Evolutionary conservation across 2,113 vertebrate species (phyloP), one percentile per base, ranked within the genome.

Genomic region (Oreochromis niloticus): DNA sequence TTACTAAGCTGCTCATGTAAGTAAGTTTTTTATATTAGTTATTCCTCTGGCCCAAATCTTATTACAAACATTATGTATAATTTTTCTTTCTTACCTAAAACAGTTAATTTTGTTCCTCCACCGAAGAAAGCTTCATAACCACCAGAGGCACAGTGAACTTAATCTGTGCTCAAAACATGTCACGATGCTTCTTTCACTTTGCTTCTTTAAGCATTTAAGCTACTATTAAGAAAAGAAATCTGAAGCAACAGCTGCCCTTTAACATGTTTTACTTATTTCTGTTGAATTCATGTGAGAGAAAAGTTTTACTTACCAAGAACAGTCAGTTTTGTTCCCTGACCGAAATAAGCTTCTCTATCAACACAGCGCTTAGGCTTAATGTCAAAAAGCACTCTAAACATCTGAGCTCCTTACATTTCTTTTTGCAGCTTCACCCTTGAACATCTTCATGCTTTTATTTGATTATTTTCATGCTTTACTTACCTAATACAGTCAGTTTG

Each of bases 261-360:
- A 56, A 56, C 22, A 56, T 7, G 54, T 24, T 56, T 7, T 13
- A 56, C 0, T 56, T 56, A 0, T 56, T 56, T 56, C 22, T 56
- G 54, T 56, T 24, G 54, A 56, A 24, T 24, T 56, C 0, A 56
- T 56, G 11, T 56, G 2, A 56, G 11, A 9, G 10, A 30, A 1
- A 41, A 4, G 30, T 22, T 4, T 4, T 34, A 63, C 66, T 84
- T 52, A 84, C 82, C 50, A 4, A 56, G 2, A 56, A 73, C 63
- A 55, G 81, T 92, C 59, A 93, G 85, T 88, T 89, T 91, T 2
- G 89, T 91, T 81, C 89, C 92, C 4, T 63, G 81, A 5, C 93
- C 85, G 41, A 94, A 94, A 22, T 93, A 84, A 36, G 92, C 90
- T 85, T 90, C 85, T 9, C 39, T 48, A 83, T 79, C 0, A 0